phyloP scores from a whole-genome alignment of 2,797 vertebrate genomes.

The Muscicapa striata region DNA sequence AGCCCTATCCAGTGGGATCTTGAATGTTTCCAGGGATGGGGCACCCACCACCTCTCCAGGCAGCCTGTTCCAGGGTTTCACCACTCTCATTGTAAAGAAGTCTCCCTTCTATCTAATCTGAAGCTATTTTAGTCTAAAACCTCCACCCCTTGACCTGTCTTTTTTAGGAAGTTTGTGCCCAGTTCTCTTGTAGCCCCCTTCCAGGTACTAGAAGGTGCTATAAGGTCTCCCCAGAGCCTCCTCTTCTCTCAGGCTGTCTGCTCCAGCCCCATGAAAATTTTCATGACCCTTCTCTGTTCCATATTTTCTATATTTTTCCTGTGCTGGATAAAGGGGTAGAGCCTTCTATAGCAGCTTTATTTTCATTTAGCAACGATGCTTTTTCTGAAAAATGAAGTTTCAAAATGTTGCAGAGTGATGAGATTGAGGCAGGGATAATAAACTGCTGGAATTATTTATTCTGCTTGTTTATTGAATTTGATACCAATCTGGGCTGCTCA shows the following conservation, averaged over 20 bases:
- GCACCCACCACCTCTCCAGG: not conserved
- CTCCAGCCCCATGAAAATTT: not conserved
- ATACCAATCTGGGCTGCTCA: not conserved
- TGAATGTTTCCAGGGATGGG: not conserved
- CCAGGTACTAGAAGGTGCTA: not conserved
- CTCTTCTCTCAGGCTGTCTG: not conserved
- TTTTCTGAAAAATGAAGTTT: not conserved
- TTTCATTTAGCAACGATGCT: not conserved
- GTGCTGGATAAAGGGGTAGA: not conserved
- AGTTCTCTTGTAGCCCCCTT: not conserved
- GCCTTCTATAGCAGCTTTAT: not conserved
- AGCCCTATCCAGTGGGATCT: not conserved
- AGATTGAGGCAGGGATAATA: not conserved
- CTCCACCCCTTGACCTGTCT: not conserved
- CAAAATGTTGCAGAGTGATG: not conserved
- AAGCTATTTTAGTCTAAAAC: not conserved
- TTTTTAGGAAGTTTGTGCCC: not conserved
- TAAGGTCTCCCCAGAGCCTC: not conserved
- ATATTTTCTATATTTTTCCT: not conserved
- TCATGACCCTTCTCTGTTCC: not conserved
- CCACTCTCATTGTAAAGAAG: not conserved
- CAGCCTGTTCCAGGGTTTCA: not conserved
- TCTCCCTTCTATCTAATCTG: not conserved
- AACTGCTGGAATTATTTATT: not conserved
- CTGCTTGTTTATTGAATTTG: not conserved